Base-by-base conservation (phyloP, 2,888 invertebrate genomes). In the Andrena chrysosceles region DNA sequence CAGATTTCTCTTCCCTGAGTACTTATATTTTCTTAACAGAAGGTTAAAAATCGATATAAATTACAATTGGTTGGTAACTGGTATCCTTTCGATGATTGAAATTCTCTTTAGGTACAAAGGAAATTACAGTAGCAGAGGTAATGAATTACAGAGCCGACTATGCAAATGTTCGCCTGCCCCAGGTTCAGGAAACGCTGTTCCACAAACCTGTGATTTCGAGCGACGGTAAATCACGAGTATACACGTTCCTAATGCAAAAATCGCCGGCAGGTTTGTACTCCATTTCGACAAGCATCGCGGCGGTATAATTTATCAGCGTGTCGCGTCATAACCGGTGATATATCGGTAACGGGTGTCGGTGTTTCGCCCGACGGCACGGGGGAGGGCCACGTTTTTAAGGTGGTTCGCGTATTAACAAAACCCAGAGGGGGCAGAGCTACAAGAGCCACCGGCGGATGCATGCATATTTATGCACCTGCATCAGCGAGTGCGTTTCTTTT, bases 401-500 rank as follows among this genome's bases (percentile, higher is more conserved):
- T 13, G 60, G 74, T 71, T 74, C 74, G 70, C 79, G 60, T 76
- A 76, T 83, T 81, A 83, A 76, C 20, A 67, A 74, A 83, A 73
- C 67, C 10, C n/a, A 10, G 56, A 23, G 54, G 35, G 62, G 54
- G 29, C 26, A 68, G 49, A 2, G 35, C 26, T 42, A 77, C 82
- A 83, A 81, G 73, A 81, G 73, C 73, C 77, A 77, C 54, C 82
- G 56, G 63, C 74, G 77, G 71, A 68, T 52, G 67, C 69, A 84
- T 78, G 85, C 82, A 87, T 86, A 86, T 86, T 86, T 80, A 87
- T 87, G 81, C 81, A 64, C 23, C 73, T 13, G 31, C 35, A 29
- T 49, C 49, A 23, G 54, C 42, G 68, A 42, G 56, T 23, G 60
- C 10, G 29, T 75, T 86, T 68, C 82, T 77, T 64, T 72, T 71